These are phyloP conservation scores for Botia kubotai DNA, from an alignment of 2,797 vertebrate species.

Conservation along the genomic window DNA sequence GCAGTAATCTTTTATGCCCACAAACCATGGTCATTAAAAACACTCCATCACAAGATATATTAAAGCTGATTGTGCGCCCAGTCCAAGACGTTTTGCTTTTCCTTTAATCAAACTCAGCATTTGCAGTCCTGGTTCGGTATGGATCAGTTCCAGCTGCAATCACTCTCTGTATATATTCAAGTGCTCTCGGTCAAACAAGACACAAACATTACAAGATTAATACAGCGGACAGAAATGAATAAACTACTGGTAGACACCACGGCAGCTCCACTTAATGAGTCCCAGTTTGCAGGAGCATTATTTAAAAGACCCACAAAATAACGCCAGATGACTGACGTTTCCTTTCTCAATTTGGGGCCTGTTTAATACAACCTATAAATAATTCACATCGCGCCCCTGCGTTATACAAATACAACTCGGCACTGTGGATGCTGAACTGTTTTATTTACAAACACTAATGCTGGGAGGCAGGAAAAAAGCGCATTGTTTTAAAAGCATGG, in stretches of 20 bases:
- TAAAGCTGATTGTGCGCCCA: slow-evolving; percentile 13
- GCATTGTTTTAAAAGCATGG: slow-evolving; percentile 27
- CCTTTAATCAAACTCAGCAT: slow-evolving; percentile 44
- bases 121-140: slow-evolving; percentile 5
- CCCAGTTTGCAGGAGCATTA: neutral
- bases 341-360: neutral
- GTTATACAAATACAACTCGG: slow-evolving; percentile 3
- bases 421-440: neutral
- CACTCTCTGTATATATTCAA: neutral
- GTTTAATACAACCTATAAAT: slow-evolving; percentile 21
- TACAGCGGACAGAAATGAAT: slow-evolving; percentile 18
- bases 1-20: slow-evolving; percentile 5
- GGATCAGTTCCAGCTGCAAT: slow-evolving; percentile 30
- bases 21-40: slow-evolving; percentile 22
- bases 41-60: neutral
- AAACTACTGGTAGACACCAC: neutral
- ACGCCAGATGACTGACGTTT: neutral
- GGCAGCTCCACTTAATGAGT: slow-evolving; percentile 13
- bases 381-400: slow-evolving; percentile 3
- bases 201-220: slow-evolving; percentile 5
- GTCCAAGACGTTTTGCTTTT: slow-evolving; percentile 34
- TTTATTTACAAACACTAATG: slow-evolving; percentile 17
- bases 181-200: slow-evolving; percentile 19
- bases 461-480: slow-evolving; percentile 6
- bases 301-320: neutral